Conservation (phyloP, 2,113 vertebrate species). For the Bucco capensis region DNA sequence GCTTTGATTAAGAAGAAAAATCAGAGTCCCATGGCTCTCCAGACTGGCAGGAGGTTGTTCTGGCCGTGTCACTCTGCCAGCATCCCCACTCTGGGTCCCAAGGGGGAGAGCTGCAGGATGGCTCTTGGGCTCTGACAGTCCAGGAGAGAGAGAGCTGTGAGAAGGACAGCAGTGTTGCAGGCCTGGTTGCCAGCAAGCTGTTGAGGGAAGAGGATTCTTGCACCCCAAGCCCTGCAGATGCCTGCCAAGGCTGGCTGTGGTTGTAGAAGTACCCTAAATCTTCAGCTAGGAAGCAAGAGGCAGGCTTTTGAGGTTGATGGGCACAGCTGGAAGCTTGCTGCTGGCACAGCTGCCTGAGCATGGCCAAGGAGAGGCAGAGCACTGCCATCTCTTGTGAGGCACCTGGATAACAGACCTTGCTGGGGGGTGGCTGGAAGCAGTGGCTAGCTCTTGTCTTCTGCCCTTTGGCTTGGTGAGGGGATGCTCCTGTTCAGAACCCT, state of each 20-base stretch:
- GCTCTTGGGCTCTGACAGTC: not conserved
- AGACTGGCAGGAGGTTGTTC: not conserved
- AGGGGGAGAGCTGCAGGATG: accelerated
- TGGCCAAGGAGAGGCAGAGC: constrained; percentile 34
- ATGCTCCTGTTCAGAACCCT: not conserved
- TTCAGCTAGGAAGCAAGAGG: not conserved
- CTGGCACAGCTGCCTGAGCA: not conserved
- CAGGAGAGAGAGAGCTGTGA: not conserved
- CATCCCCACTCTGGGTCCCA: not conserved
- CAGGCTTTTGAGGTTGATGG: not conserved
- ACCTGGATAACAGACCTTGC: not conserved
- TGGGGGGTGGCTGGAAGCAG: accelerated
- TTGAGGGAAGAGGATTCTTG: accelerated
- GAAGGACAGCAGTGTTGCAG: accelerated
- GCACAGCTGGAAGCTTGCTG: not conserved
- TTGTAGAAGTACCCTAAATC: not conserved
- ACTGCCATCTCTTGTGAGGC: constrained; percentile 68
- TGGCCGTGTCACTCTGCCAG: not conserved
- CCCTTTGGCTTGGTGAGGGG: not conserved
- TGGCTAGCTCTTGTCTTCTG: not conserved
- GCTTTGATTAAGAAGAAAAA: not conserved
- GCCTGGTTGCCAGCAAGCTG: not conserved
- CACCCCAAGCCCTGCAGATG: accelerated
- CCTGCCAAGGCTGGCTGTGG: accelerated
- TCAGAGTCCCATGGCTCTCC: not conserved